These are phyloP conservation scores for Eustalomyia histrio DNA, from an alignment of 2,888 invertebrate species.

Conservation along the genomic window DNA sequence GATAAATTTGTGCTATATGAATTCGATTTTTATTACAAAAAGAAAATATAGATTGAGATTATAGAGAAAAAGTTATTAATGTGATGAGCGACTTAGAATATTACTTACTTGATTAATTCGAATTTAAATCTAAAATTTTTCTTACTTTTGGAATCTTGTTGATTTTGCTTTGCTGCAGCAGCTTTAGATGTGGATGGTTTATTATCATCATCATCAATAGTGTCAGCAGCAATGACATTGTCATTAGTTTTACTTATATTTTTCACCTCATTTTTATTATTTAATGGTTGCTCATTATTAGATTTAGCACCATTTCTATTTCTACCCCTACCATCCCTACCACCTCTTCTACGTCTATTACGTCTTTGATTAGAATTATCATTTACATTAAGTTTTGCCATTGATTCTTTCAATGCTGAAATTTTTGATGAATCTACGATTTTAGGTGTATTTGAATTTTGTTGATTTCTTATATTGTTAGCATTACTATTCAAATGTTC, in stretches of 20 bases:
- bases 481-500: neutral
- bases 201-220: conserved; percentile 31
- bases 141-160: conserved; percentile 8
- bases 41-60: too few relatives aligned
- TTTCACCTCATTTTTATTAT: neutral
- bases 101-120: neutral
- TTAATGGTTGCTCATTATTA: neutral
- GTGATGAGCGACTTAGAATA: too few relatives aligned
- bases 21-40: too few relatives aligned
- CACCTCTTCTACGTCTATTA: neutral
- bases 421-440: neutral
- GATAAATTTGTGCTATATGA: too few relatives aligned
- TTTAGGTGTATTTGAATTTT: neutral
- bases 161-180: neutral
- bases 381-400: conserved; percentile 3
- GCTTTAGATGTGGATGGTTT: conserved; percentile 23
- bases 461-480: neutral
- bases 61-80: too few relatives aligned
- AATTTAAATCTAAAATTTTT: neutral
- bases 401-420: neutral
- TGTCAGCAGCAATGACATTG: conserved; percentile 26
- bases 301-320: neutral
- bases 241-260: conserved; percentile 2
- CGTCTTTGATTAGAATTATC: conserved; percentile 2
- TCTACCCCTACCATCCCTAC: too few relatives aligned